These are phyloP conservation scores for Dendrocopos noguchii DNA, from an alignment of 2,113 vertebrate genomes.

Conservation along the genomic window DNA sequence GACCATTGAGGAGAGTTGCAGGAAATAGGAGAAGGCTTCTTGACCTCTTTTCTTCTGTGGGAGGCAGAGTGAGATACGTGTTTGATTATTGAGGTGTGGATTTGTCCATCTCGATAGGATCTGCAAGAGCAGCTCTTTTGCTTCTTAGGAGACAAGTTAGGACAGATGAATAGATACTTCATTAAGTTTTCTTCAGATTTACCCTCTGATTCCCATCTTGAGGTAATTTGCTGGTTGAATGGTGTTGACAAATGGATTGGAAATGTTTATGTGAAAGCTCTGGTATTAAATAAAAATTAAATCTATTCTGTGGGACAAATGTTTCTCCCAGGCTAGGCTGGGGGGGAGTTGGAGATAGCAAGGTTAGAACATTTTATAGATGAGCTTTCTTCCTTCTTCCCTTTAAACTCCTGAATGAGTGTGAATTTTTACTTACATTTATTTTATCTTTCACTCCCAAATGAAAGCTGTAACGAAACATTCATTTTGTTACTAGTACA, in stretches of 20 bases:
- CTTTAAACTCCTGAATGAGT: background rate
- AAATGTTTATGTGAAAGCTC: background rate
- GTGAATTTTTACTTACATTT: background rate
- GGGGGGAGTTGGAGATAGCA: background rate
- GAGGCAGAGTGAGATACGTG: fast-evolving
- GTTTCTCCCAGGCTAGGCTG: background rate
- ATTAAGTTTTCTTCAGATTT: background rate
- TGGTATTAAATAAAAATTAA: background rate
- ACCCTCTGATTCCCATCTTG: background rate
- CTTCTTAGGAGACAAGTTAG: background rate
- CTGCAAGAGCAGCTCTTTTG: background rate
- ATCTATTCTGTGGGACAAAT: background rate
- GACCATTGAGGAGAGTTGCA: background rate
- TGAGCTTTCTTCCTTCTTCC: background rate
- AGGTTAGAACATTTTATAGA: background rate
- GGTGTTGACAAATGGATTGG: background rate
- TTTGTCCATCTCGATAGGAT: background rate
- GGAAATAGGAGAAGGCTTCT: background rate
- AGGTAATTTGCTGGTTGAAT: background rate
- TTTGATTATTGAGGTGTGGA: background rate
- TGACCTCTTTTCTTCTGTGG: background rate
- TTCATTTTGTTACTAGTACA: background rate
- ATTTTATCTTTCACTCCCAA: background rate
- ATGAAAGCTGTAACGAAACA: background rate
- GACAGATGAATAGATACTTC: background rate